Evolutionary conservation across 2,797 vertebrate species (phyloP), one percentile per base, ranked within the genome.

Genomic region (Gymnopithys bicolor): DNA sequence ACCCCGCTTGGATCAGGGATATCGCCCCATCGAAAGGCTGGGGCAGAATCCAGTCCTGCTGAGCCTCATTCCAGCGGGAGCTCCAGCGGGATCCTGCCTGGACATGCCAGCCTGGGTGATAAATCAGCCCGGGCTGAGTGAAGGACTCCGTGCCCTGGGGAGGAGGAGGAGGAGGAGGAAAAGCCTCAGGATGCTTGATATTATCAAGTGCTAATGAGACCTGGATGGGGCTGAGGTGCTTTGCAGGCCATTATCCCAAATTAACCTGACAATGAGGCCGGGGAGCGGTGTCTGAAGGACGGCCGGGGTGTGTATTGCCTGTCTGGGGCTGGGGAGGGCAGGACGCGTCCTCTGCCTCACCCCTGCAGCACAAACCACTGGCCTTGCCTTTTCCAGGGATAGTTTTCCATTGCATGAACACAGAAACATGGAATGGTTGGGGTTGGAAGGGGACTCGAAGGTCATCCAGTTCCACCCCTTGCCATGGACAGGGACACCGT

Each of bases 131-230:
- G 7, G 71, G 33, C 39, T 9, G 55, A 35, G 30, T 11, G 32
- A 63, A 16, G 74, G 62, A 43, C 64, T 70, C 59, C 11, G 30
- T 73, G 93, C 79, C 83, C 63, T n/a, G 45, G 35, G 90, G 63
- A 87, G 84, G 45, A 55, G 78, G 59, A 56, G 84, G 43, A 55
- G 77, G 69, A 60, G 86, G n/a, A 70, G 68, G 41, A 64, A 48
- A 58, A 81, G 55, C 69, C 79, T 87, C 93, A 96, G 96, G 96
- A 96, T 96, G 94, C 96, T 60, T 56, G 84, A 78, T 95, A 92
- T 96, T 97, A 96, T 94, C 93, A 87, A 96, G 94, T 95, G 95
- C 94, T 96, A 96, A 96, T 96, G 96, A 95, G 96, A 76, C 46
- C 94, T 77, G 84, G 88, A 95, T 96, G 96, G 95, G 90, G 91